Base-by-base conservation (phyloP, 2,888 invertebrate species). In the Andrena trimmerana region DNA sequence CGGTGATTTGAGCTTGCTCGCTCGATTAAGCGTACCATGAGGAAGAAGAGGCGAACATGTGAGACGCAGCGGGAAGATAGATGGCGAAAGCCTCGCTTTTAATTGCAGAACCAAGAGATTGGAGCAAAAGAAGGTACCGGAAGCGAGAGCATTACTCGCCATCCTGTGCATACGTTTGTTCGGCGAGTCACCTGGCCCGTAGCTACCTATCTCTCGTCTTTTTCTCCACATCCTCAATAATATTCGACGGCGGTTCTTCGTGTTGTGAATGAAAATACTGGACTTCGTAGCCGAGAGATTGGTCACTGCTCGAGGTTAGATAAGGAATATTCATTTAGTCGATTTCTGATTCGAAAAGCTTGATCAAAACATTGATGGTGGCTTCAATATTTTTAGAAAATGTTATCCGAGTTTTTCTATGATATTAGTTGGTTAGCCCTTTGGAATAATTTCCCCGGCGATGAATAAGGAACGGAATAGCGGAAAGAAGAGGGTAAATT, bases 1-100 rank as follows among this genome's bases (percentile, higher is more conserved):
- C 90, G 86, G 78, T 84, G 85, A 89, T 88, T 90, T 78, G 78
- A 84, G 82, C 81, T 78, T 78, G 78, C 78, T 68, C 67, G 80
- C 73, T 83, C 83, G 83, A 81, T 81, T 83, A 83, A 73, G 72
- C 77, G 81, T 74, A 67, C 78, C 74, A 62, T 59, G 69, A 65
- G 73, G 78, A 73, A 70, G 71, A 78, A 76, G 63, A 66, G 50
- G 67, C 75, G 67, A 70, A 50, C 81, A 72, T 31, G 71, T 62
- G 62, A 72, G 57, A 36, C 62, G 70, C 78, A 62, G 31, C 65
- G 73, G 81, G 73, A 81, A 76, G 84, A 70, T 75, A 68, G 77
- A 86, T 75, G 78, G 83, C 68, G 81, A 80, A 78, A 78, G 76
- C 68, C 60, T 63, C 78, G 66, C 57, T 76, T 84, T 81, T 80